A percentile compares a stretch with the other conserved stretches of the same genome.
phyloP scores from a whole-genome alignment of 2,797 vertebrate genomes.

The Dendrocincla fuliginosa region DNA sequence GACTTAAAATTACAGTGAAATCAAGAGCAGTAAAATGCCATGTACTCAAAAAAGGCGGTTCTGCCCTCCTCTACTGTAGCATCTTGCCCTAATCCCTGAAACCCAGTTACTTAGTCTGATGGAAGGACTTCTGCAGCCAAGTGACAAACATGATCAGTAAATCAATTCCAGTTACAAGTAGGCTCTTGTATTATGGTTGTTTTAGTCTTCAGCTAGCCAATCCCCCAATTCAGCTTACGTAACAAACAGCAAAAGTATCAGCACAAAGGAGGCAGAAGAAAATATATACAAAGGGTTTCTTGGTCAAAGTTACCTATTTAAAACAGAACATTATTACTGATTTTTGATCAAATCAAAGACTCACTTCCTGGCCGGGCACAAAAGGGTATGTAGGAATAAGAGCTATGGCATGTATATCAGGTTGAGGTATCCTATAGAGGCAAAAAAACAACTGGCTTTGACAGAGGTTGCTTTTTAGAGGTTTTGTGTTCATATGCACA shows the following conservation, averaged over 20 bases:
- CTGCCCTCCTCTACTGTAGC: background rate
- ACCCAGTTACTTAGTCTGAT: background rate
- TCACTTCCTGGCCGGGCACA: background rate
- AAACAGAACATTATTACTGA: background rate
- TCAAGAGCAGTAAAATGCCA: background rate
- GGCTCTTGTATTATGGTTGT: background rate
- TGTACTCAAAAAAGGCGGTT: background rate
- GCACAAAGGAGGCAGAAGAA: background rate
- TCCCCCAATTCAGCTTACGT: background rate
- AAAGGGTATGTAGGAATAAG: accelerated
- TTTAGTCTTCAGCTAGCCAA: background rate
- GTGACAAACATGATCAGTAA: background rate
- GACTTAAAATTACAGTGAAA: background rate
- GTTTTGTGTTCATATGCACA: background rate
- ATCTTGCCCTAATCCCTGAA: background rate
- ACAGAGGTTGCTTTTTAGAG: background rate
- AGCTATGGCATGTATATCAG: background rate
- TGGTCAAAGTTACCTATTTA: background rate
- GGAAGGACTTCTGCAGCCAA: background rate
- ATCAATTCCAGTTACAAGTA: background rate
- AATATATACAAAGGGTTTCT: background rate
- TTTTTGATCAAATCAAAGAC: background rate
- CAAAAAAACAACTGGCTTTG: background rate
- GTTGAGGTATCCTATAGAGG: background rate
- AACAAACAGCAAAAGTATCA: background rate